Conservation (phyloP, 1,140 invertebrate genomes). For the Bombus consobrinus region DNA sequence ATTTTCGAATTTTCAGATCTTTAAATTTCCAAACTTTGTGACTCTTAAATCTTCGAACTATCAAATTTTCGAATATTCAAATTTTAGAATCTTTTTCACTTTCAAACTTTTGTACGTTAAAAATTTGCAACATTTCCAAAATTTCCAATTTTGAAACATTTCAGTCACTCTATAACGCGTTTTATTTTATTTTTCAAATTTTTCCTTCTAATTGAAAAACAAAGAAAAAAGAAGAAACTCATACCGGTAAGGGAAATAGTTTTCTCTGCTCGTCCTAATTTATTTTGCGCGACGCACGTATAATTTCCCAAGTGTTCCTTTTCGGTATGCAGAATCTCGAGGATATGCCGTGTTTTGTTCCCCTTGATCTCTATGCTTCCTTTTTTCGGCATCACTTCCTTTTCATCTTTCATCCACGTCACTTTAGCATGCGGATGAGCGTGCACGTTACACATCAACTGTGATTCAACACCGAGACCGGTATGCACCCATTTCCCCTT, state of each 20-base stretch:
- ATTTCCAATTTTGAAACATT: background rate
- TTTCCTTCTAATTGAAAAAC: too few species aligned
- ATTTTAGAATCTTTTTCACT: background rate
- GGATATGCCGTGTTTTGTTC: conserved; percentile 62
- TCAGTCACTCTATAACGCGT: background rate
- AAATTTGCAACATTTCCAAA: too few species aligned
- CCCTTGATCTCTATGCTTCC: conserved; percentile 51
- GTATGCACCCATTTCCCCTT: conserved; percentile 80
- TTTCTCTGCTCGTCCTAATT: conserved; percentile 58
- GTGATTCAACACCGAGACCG: conserved; percentile 80
- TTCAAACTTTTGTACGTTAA: background rate
- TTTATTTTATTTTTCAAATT: background rate
- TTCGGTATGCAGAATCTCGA: conserved; percentile 70
- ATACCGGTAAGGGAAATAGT: conserved; percentile 73
- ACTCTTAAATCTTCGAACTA: too few species aligned
- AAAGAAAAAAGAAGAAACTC: background rate
- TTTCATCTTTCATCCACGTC: conserved; percentile 70
- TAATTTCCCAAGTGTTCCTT: conserved; percentile 74
- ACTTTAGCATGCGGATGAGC: conserved; percentile 80
- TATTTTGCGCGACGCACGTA: conserved; percentile 72
- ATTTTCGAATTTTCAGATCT: background rate
- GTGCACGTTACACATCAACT: conserved; percentile 82
- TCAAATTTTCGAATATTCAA: background rate
- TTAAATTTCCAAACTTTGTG: background rate
- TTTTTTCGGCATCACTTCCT: conserved; percentile 48